phyloP scores from a whole-genome alignment of 2,797 vertebrate genomes.

The Cossypha caffra region DNA sequence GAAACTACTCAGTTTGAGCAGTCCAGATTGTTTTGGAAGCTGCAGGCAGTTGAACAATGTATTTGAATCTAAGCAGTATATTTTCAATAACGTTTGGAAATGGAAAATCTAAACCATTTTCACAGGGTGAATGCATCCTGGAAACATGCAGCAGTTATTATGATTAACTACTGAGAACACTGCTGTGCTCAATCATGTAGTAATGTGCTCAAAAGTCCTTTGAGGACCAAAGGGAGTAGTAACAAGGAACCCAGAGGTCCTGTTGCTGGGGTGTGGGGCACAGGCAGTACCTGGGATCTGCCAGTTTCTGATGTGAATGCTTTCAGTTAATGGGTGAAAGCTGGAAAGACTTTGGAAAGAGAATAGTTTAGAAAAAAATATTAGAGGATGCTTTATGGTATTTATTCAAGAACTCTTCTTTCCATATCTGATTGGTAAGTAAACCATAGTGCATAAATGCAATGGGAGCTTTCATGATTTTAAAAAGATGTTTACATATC shows the following conservation, averaged over 20 bases:
- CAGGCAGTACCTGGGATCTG: neutral
- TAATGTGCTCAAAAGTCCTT: neutral
- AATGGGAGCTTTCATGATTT: neutral
- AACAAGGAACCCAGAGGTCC: neutral
- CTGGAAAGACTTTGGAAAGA: neutral
- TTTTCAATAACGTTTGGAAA: neutral
- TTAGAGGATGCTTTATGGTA: neutral
- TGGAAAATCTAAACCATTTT: neutral
- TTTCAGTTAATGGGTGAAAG: neutral
- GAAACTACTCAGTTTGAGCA: neutral
- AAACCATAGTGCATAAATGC: neutral
- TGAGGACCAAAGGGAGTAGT: accelerated
- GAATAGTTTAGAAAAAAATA: neutral
- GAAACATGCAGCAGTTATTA: neutral
- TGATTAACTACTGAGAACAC: neutral
- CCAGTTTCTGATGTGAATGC: neutral
- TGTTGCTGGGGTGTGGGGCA: neutral
- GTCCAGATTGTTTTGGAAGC: neutral
- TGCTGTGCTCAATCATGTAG: accelerated
- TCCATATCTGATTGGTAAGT: neutral
- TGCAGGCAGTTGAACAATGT: neutral
- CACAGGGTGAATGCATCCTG: neutral
- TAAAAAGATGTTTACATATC: neutral
- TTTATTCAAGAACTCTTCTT: neutral
- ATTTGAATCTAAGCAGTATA: neutral